phyloP scores from a whole-genome alignment of 1,140 invertebrate species.

The Drosophila lacertosa region DNA sequence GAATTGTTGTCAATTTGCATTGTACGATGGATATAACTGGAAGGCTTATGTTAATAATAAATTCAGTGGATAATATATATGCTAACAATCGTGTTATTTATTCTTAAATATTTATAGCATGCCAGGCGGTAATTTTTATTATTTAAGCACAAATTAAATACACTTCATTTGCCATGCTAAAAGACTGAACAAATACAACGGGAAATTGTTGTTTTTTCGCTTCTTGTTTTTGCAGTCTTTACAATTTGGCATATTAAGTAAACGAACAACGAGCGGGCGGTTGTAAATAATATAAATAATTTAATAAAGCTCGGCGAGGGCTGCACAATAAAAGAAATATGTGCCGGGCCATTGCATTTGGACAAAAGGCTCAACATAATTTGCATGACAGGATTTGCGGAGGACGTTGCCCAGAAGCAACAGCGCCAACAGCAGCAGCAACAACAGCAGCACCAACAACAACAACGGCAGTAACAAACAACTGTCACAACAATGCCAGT shows the following conservation, averaged over 20 bases:
- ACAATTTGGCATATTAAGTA: slow-evolving; percentile 22
- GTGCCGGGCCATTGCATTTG: slow-evolving; percentile 48
- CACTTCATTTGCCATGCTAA: slow-evolving; percentile 9
- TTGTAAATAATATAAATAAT: slow-evolving; percentile 44
- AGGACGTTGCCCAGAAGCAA: slow-evolving; percentile 29
- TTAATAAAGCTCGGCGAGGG: slow-evolving; percentile 38
- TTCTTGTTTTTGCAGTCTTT: slow-evolving; percentile 5
- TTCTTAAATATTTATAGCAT: too few species aligned
- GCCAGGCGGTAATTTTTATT: slow-evolving; percentile 26
- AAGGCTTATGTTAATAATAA: too few species aligned
- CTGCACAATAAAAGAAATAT: slow-evolving; percentile 44
- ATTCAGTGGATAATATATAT: too few species aligned
- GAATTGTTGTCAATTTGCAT: too few species aligned
- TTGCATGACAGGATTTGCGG: slow-evolving; percentile 55
- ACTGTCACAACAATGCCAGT: slow-evolving; percentile 51
- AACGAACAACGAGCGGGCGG: neutral
- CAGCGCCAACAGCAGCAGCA: slow-evolving; percentile 4
- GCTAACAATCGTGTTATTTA: too few species aligned
- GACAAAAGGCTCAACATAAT: slow-evolving; percentile 54
- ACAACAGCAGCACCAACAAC: neutral
- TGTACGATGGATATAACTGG: too few species aligned
- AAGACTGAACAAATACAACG: slow-evolving; percentile 12
- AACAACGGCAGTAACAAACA: slow-evolving; percentile 12
- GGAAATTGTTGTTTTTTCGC: slow-evolving; percentile 4
- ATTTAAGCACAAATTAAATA: slow-evolving; percentile 37